A percentile compares a stretch with the other conserved stretches of the same genome.
phyloP scores from a whole-genome alignment of 2,797 vertebrate genomes.

The Micrastur ruficollis region DNA sequence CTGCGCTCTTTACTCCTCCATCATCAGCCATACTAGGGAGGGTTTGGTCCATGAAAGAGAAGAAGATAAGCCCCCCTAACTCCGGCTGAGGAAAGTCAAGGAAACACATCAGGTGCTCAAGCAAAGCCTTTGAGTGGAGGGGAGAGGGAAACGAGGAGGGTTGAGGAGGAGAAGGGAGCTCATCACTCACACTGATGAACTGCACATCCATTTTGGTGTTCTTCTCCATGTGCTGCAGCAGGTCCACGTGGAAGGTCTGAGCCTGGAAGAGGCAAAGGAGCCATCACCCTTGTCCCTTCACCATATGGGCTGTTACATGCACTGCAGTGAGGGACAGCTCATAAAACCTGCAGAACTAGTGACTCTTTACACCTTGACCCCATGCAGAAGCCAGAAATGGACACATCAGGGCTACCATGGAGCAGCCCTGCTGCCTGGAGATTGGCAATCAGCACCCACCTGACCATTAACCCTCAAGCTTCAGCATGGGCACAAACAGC shows the following conservation, averaged over 20 bases:
- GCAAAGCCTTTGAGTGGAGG: neutral
- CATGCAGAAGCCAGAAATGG: neutral
- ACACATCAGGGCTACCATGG: neutral
- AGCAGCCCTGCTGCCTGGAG: neutral
- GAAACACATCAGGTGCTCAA: neutral
- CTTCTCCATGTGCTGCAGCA: constrained; percentile 94
- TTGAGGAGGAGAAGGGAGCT: neutral
- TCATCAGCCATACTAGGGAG: neutral
- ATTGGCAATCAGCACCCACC: neutral
- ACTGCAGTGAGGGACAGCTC: neutral
- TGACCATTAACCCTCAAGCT: fast-evolving
- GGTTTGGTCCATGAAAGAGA: neutral
- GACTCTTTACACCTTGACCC: neutral
- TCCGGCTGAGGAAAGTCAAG: neutral
- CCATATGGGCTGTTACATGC: neutral
- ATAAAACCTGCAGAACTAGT: neutral
- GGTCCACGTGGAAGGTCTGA: constrained; percentile 89
- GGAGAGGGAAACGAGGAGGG: neutral
- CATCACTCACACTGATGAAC: constrained; percentile 86
- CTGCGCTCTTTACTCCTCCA: neutral
- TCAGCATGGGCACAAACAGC: neutral
- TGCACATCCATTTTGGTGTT: constrained; percentile 93
- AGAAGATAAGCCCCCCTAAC: neutral
- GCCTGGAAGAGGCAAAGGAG: constrained; percentile 74
- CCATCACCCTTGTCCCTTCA: neutral